Conservation (phyloP, 2,888 invertebrate genomes). For the Chymomyza fuscimana region DNA sequence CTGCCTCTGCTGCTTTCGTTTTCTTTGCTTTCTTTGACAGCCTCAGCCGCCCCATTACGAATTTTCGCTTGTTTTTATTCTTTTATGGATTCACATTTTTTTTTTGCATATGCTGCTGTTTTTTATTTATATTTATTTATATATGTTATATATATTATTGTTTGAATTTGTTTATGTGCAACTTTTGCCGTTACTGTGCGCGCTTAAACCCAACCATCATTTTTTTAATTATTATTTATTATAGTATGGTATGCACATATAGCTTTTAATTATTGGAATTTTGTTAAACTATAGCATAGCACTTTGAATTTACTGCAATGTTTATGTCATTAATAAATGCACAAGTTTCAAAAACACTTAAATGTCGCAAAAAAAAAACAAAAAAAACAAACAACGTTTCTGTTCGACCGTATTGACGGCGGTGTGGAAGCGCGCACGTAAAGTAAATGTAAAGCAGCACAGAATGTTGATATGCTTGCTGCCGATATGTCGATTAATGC, state of each 20-base stretch:
- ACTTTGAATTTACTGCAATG: not conserved
- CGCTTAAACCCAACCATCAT: not conserved
- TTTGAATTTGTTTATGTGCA: not conserved
- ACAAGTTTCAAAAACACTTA: not conserved
- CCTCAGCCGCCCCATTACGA: slow-evolving; percentile 21
- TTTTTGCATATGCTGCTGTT: slow-evolving; percentile 45
- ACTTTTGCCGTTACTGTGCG: not conserved
- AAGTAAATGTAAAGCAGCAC: not conserved
- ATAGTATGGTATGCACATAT: not conserved
- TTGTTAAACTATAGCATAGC: not conserved
- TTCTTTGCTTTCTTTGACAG: slow-evolving; percentile 7
- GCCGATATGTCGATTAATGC: not conserved
- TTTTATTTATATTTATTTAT: not conserved
- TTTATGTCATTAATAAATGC: not conserved
- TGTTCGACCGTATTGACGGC: not conserved
- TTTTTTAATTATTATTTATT: not conserved
- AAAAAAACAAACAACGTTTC: not conserved
- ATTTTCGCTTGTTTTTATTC: slow-evolving; percentile 40
- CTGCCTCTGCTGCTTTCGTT: slow-evolving; percentile 6
- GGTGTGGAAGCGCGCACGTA: not conserved
- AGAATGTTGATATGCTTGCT: not conserved
- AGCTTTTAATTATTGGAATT: not conserved
- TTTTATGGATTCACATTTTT: slow-evolving; percentile 46
- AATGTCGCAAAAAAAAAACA: not conserved
- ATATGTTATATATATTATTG: not conserved